Evolutionary conservation across 2,797 vertebrate genomes (phyloP).

Genomic region (Crenuchus spilurus): DNA sequence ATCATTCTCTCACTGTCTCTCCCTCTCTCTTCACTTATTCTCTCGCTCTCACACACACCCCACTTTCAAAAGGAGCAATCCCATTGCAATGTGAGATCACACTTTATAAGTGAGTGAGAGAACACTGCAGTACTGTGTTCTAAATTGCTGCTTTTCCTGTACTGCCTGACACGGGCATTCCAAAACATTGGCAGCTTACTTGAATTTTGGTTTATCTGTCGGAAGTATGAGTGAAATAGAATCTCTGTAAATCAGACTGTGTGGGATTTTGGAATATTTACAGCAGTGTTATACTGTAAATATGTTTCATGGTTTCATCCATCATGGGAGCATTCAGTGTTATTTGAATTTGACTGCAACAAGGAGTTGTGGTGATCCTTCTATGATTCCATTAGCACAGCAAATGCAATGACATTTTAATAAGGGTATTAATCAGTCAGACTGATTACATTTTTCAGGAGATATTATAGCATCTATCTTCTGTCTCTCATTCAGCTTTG

Average conservation of each 20-base stretch:
- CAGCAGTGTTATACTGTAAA: neutral
- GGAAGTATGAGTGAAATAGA: slow-evolving; percentile 9
- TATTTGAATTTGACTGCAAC: neutral
- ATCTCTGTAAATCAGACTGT: neutral
- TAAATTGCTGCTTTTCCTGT: neutral
- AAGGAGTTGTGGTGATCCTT: neutral
- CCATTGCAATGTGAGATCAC: slow-evolving; percentile 16
- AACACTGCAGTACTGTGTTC: slow-evolving; percentile 17
- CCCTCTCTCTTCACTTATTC: neutral
- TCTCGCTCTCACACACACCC: neutral
- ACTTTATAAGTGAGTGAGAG: neutral
- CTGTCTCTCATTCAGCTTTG: neutral
- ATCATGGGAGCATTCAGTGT: neutral
- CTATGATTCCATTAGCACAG: neutral
- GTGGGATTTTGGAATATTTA: neutral
- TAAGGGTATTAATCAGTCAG: neutral
- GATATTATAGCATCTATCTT: neutral
- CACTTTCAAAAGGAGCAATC: neutral
- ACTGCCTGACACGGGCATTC: neutral
- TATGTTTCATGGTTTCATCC: neutral
- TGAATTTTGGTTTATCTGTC: neutral
- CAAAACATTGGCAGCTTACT: slow-evolving; percentile 1
- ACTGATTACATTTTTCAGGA: neutral
- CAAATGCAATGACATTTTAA: neutral
- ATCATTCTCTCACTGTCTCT: slow-evolving; percentile 17